Base-by-base conservation (phyloP, 2,888 invertebrate genomes). In the Cataglyphis altisquamis region DNA sequence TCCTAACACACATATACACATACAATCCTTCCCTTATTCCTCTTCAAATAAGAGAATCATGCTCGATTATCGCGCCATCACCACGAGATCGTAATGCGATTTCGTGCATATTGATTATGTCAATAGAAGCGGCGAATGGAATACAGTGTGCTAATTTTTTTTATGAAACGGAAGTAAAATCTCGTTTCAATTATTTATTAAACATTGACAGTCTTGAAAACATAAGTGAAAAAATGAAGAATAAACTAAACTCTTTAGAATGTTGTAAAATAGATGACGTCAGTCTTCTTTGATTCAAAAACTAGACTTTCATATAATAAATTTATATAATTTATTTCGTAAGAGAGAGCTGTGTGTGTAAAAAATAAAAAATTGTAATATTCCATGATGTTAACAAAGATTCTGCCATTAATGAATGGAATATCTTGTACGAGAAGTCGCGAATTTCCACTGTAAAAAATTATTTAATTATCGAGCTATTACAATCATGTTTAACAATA, bases 21-120 rank as follows among this genome's bases (percentile, higher is more conserved):
- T n/a, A 36, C 70, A 55, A 55, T 25, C 36, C 36, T 41, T 52
- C 75, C 29, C 75, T 75, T 48, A 29, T 39, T 8, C 18, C 55
- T 52, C 29, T 8, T 41, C 21, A 72, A 72, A 41, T 12, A 73
- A 73, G 41, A 74, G 41, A 32, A 77, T 77, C 15, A 36, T 6
- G 15, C 1, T n/a, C 15, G 12, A 21, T 39, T 39, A 66, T 41
- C 41, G 21, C 9, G 32, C 5, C 12, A 36, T 36, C 68, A 15
- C 10, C 41, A 21, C 36, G 39, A 32, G 57, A 45, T 21, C 60
- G 15, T 72, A 60, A 25, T n/a, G 15, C 64, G 15, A 25, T 8
- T 10, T n/a, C 15, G 9, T 18, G 48, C 12, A 36, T 52, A 48
- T 75, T 36, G 32, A 36, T 68, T 36, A 48, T 18, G 36, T 36